Evolutionary conservation across 2,888 invertebrate species (phyloP).

Genomic region (Agriotes lineatus): DNA sequence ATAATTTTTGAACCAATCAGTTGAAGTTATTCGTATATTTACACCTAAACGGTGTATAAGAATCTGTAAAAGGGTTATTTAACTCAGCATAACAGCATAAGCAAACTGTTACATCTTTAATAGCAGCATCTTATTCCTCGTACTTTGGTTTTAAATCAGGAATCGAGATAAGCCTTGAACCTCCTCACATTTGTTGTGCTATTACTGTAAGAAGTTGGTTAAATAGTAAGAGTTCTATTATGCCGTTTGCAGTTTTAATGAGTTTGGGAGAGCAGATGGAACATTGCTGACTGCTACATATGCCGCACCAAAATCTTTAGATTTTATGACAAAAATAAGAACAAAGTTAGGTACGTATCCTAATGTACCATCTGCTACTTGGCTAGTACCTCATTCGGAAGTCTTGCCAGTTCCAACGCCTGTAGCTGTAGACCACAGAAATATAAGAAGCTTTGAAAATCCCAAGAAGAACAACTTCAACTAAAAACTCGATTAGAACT

Average conservation of each 20-base stretch:
- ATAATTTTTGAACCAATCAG: no score
- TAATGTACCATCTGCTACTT: background rate
- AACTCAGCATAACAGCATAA: no score
- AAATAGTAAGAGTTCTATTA: background rate
- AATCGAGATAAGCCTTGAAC: background rate
- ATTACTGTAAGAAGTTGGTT: background rate
- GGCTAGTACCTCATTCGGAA: slow-evolving; percentile 1
- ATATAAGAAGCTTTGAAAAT: no score
- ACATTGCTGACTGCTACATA: background rate
- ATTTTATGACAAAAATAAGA: background rate
- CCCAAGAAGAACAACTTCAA: no score
- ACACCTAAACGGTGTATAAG: no score
- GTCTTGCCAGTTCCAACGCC: background rate
- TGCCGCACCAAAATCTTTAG: background rate
- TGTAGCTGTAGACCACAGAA: no score
- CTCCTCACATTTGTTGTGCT: background rate
- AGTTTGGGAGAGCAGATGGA: no score
- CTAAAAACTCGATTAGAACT: no score
- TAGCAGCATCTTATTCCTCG: no score
- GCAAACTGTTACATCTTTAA: no score
- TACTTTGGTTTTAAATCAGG: background rate
- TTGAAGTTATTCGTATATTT: no score
- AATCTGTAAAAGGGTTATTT: no score
- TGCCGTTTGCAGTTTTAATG: background rate
- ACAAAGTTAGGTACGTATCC: background rate